Percentiles rank a stretch among this genome's conserved stretches.
These are phyloP conservation scores for Latrodectus geometricus DNA, from an alignment of 1,140 invertebrate genomes.

Conservation along the genomic window DNA sequence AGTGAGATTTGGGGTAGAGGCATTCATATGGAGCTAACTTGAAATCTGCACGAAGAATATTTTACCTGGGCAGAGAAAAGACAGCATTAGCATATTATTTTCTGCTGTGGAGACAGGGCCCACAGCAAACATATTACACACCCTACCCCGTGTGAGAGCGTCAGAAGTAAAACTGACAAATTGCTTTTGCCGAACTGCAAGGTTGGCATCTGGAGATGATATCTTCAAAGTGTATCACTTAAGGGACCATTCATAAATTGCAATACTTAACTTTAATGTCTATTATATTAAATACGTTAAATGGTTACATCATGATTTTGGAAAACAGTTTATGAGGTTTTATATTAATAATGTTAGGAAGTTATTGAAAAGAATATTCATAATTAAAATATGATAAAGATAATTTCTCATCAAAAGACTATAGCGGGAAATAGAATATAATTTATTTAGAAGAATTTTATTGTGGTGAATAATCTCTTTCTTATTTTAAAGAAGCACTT, in stretches of 20 bases:
- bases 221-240: constrained; percentile 3
- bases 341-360: no score
- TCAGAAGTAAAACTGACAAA: constrained; percentile 32
- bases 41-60: background rate
- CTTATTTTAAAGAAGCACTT: no score
- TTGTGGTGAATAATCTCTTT: no score
- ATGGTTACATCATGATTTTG: no score
- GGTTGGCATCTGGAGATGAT: constrained; percentile 49
- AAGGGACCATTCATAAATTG: constrained; percentile 13
- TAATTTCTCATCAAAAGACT: no score
- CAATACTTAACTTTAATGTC: no score
- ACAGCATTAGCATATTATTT: constrained; percentile 52
- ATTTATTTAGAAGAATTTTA: no score
- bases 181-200: constrained; percentile 27
- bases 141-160: background rate
- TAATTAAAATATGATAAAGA: no score
- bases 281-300: no score
- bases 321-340: no score
- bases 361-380: no score
- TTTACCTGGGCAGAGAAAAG: background rate
- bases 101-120: constrained; percentile 6
- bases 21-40: background rate
- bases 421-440: no score
- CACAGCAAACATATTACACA: constrained; percentile 18
- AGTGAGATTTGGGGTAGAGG: background rate